These are phyloP conservation scores for Oryzias melastigma DNA, from an alignment of 2,113 vertebrate genomes.

Conservation along the genomic window DNA sequence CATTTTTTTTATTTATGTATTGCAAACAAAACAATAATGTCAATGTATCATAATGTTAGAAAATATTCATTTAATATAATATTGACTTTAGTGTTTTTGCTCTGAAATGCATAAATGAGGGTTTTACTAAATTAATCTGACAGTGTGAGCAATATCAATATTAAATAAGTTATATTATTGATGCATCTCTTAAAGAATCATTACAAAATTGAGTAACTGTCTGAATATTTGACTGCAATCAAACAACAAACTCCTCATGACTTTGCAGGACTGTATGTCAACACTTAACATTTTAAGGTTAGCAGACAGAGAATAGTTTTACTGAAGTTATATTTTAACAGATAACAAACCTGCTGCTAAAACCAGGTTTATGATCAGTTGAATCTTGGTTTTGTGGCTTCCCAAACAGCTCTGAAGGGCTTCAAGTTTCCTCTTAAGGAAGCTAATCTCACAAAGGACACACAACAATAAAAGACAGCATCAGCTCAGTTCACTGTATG, in stretches of 20 bases:
- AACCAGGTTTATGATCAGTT: constrained; percentile 54
- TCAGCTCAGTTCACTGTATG: background rate
- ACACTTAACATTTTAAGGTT: background rate
- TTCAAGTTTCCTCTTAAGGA: constrained; percentile 72
- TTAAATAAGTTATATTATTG: too few species aligned
- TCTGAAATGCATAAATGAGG: too few species aligned
- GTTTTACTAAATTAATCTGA: too few species aligned
- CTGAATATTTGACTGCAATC: too few species aligned
- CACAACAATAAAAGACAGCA: constrained; percentile 7
- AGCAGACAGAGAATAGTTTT: background rate
- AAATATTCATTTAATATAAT: too few species aligned
- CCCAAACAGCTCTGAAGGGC: constrained; percentile 53
- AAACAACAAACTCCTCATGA: too few species aligned
- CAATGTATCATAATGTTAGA: too few species aligned
- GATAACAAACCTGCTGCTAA: constrained; percentile 75
- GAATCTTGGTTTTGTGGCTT: constrained; percentile 69
- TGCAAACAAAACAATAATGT: too few species aligned
- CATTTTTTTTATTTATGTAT: too few species aligned
- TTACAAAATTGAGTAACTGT: background rate
- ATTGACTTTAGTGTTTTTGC: too few species aligned
- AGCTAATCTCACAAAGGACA: constrained; percentile 55
- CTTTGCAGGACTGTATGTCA: background rate
- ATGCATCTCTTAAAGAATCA: background rate
- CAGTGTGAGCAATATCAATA: too few species aligned
- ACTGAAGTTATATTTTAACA: constrained; percentile 26